Evolutionary conservation across 2,888 invertebrate genomes (phyloP), one percentile per base, ranked within the genome.

Genomic region (Drosophila emarginata): DNA sequence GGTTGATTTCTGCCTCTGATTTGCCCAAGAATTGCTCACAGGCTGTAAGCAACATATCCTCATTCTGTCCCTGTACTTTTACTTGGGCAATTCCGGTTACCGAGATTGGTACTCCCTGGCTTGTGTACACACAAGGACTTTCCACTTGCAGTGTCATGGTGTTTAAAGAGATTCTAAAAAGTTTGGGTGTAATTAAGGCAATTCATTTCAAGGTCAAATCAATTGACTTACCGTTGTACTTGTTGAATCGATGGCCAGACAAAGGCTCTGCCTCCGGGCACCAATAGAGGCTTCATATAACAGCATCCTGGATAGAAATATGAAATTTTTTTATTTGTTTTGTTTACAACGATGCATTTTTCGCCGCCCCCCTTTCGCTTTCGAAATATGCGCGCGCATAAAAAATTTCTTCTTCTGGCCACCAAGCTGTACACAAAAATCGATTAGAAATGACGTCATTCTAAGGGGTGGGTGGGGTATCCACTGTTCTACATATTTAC

Each of bases 51-150:
- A 95, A 90, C 95, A 95, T 95, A 90, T 95, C 95, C 88, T 94
- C 94, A 89, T 95, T 95, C 90, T 95, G 95, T 0, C 95, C 95
- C 90, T 95, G 95, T 72, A 95, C 94, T 91, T 95, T 95, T 92
- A 98, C 98, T 95, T 99, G 98, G 61, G 99, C 99, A 85, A 99
- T 98, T 75, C 98, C 98, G 36, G 98, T 98, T 37, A 99, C 98
- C 23, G 98, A 98, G 91, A 99, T 98, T 18, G 98, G 98, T 26
- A 99, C 98, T 63, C 98, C 98, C 92, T 98, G 97, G 89, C 97
- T 96, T 51, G 98, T 98, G 92, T 98, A 98, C 5, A 99, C 98
- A 61, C 97, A 97, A 7, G 97, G 97, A 85, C 97, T 97, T 91
- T 98, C 97, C 63, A 99, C 98, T 92, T 97, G 97, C 61, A 99